Evolutionary conservation across 2,888 invertebrate species (phyloP), one percentile per base, ranked within the genome.

Genomic region (Drosophila melanocephala): DNA sequence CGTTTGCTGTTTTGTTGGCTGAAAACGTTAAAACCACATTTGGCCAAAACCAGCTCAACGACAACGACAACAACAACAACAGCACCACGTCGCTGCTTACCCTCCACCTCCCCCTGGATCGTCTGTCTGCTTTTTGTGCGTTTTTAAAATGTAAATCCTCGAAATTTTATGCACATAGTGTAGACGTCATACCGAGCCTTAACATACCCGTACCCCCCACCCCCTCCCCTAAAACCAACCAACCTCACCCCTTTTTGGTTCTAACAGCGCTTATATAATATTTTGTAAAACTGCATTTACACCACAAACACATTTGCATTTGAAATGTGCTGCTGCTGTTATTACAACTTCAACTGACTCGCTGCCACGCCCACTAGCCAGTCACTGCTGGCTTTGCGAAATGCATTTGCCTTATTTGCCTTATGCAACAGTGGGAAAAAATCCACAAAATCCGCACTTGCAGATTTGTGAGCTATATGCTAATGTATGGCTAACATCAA

Each of bases 221-320:
- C 16, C 3, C 14, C 16, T 10, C 0, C 9, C 22, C 2, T 33
- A 30, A 30, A 30, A 7, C 30, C 30, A 7, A 30, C 30, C 30
- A 5, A 2, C 28, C 28, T 0, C 22, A 5, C 5, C 35, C 39
- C 16, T 9, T 2, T 2, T n/a, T 78, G 61, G 72, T 70, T 56
- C 50, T 66, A 68, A 72, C 70, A 65, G 75, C 78, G 78, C 80
- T 79, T 87, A 82, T 85, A 85, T 87, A 87, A 83, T 81, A 87
- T 87, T 87, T 89, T 89, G 89, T 84, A 83, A 87, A 87, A 89
- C 89, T 87, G 87, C 89, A 87, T 87, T 87, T 87, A 87, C 87
- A 87, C 87, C 89, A 85, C 87, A 89, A 88, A 87, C 84, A 87
- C 89, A 89, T 88, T 88, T 88, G 89, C 87, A 88, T 88, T 86